phyloP scores from a whole-genome alignment of 2,888 invertebrate genomes.

The Opisthograptis luteolata region DNA sequence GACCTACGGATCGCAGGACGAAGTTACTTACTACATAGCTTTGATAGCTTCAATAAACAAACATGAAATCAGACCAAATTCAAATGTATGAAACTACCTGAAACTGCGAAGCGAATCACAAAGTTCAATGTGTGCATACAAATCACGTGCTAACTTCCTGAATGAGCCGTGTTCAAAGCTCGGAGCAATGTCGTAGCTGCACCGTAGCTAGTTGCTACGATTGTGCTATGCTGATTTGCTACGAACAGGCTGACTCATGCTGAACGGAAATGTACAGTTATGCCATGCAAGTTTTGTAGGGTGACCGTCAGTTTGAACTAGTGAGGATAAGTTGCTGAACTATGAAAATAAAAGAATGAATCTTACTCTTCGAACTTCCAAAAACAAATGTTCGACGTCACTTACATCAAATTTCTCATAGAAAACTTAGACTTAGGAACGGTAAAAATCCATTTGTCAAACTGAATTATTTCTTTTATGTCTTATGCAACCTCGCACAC shows the following conservation, averaged over 20 bases:
- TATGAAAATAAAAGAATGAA: too few species aligned
- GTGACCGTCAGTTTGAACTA: conserved; percentile 15
- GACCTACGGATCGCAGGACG: too few species aligned
- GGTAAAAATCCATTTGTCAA: too few species aligned
- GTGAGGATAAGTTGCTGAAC: too few species aligned
- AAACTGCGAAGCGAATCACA: background rate
- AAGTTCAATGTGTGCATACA: conserved; percentile 6
- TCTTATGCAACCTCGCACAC: too few species aligned
- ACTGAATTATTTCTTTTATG: too few species aligned
- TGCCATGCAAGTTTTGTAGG: conserved; percentile 24
- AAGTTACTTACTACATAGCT: background rate
- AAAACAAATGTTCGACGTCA: too few species aligned
- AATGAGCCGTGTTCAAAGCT: conserved; percentile 3
- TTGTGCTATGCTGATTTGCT: conserved; percentile 33
- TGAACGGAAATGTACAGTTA: conserved; percentile 19
- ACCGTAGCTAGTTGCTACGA: conserved; percentile 16
- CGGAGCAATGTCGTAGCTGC: conserved; percentile 8
- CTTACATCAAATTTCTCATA: too few species aligned
- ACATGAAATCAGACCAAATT: background rate
- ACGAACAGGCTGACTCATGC: conserved; percentile 22
- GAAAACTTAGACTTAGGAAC: too few species aligned
- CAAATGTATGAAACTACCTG: background rate
- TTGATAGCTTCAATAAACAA: background rate
- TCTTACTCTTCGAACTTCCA: too few species aligned
- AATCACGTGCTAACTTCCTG: conserved; percentile 14